Percentiles rank a stretch among this genome's conserved stretches.
These are phyloP conservation scores for Drosophila pectinifera DNA, from an alignment of 1,140 invertebrate species.

Conservation along the genomic window DNA sequence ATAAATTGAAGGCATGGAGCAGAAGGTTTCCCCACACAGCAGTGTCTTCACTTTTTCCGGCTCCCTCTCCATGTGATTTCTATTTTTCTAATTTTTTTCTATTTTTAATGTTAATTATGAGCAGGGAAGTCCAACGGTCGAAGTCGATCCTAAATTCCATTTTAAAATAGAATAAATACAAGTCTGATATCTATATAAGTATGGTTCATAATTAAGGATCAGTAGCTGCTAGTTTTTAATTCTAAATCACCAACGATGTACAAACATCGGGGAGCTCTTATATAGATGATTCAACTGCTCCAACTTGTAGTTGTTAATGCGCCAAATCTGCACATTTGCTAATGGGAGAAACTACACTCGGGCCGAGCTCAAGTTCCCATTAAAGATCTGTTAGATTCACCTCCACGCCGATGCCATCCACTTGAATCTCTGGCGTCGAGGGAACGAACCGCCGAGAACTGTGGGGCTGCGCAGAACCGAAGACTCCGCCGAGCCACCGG, in stretches of 20 bases:
- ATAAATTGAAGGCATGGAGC: slow-evolving; percentile 5
- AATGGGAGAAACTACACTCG: slow-evolving; percentile 8
- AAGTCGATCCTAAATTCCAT: neutral
- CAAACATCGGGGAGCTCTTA: no score
- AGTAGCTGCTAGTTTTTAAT: no score
- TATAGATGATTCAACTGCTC: no score
- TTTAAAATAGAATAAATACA: neutral
- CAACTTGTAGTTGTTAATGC: neutral
- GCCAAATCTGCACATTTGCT: neutral
- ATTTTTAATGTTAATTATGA: slow-evolving; percentile 26
- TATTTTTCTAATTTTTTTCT: slow-evolving; percentile 42
- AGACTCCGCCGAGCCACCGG: slow-evolving; percentile 29
- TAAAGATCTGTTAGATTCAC: slow-evolving; percentile 15
- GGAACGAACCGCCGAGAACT: slow-evolving; percentile 36
- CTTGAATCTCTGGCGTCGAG: slow-evolving; percentile 5
- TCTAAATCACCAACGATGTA: neutral
- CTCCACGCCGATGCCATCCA: slow-evolving; percentile 14
- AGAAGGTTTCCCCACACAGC: slow-evolving; percentile 17
- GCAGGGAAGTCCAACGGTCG: neutral
- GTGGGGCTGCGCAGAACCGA: slow-evolving; percentile 39
- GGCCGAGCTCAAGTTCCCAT: slow-evolving; percentile 5
- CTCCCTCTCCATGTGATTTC: slow-evolving; percentile 7
- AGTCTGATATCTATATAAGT: no score
- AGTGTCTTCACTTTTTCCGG: slow-evolving; percentile 18
- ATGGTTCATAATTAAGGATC: no score